Percentiles rank a stretch among this genome's conserved stretches.
Conservation (phyloP, 2,113 vertebrate species). For the Podocnemis expansa region DNA sequence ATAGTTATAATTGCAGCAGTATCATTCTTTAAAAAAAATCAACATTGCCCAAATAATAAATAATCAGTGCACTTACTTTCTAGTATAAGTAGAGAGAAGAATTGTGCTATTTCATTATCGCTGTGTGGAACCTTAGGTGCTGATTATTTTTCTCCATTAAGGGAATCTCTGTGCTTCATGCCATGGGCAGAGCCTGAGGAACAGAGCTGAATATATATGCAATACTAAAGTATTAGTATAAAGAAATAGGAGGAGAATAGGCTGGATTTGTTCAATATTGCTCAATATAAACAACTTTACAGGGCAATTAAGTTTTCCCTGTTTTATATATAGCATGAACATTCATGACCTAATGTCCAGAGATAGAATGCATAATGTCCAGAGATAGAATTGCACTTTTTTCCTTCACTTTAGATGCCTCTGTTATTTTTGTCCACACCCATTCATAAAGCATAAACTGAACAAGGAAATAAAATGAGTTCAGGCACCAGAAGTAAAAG, state of each 20-base stretch:
- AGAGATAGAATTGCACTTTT: slow-evolving; percentile 2
- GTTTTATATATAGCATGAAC: slow-evolving; percentile 10
- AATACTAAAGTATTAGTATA: neutral
- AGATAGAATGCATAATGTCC: neutral
- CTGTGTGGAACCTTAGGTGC: neutral
- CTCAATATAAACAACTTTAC: neutral
- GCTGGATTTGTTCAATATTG: neutral
- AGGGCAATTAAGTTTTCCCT: slow-evolving; percentile 15
- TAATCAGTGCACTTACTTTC: neutral
- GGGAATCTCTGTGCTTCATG: neutral
- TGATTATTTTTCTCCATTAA: neutral
- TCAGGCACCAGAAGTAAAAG: neutral
- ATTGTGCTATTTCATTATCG: neutral
- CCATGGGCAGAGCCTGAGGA: neutral
- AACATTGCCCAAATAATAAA: neutral
- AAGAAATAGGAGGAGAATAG: neutral
- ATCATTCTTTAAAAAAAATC: neutral
- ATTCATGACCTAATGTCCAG: neutral
- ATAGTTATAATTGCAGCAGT: neutral
- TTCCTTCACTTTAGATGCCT: neutral
- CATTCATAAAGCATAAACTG: neutral
- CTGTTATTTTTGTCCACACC: fast-evolving
- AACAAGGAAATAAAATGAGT: slow-evolving; percentile 22
- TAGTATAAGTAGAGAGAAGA: neutral
- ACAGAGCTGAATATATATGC: neutral